Evolutionary conservation across 2,888 invertebrate genomes (phyloP).

Genomic region (Leptinotarsa juncta): DNA sequence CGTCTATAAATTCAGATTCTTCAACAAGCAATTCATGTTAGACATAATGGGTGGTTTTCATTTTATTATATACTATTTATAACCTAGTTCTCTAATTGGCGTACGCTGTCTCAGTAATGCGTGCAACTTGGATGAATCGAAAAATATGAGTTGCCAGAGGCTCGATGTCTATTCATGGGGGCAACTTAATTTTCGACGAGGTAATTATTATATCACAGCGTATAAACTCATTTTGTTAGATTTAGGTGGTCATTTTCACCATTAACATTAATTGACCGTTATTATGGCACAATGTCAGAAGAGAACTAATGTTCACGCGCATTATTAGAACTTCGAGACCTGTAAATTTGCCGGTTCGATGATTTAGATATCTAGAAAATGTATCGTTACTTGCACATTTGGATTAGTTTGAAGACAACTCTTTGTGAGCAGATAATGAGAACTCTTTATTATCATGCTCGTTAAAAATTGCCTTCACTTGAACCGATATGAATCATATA

Average conservation of each 20-base stretch:
- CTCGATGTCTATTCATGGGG: slow-evolving; percentile 24
- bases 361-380: slow-evolving; percentile 17
- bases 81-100: slow-evolving; percentile 41
- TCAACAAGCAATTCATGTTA: slow-evolving; percentile 41
- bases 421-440: too few species aligned
- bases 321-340: slow-evolving; percentile 8
- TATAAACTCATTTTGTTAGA: slow-evolving; percentile 20
- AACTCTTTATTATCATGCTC: too few species aligned
- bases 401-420: neutral
- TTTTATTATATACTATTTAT: slow-evolving; percentile 47
- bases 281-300: slow-evolving; percentile 14
- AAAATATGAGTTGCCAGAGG: slow-evolving; percentile 22
- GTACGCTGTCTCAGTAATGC: slow-evolving; percentile 26
- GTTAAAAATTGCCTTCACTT: too few species aligned
- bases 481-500: too few species aligned
- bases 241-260: slow-evolving; percentile 20
- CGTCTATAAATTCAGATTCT: neutral
- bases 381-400: slow-evolving; percentile 8
- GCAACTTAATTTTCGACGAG: slow-evolving; percentile 20
- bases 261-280: slow-evolving; percentile 16
- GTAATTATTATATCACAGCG: slow-evolving; percentile 16
- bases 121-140: slow-evolving; percentile 17
- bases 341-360: slow-evolving; percentile 13
- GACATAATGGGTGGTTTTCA: slow-evolving; percentile 51
- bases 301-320: slow-evolving; percentile 14